Base-by-base conservation (phyloP, 2,888 invertebrate species). In the Brenthis ino region DNA sequence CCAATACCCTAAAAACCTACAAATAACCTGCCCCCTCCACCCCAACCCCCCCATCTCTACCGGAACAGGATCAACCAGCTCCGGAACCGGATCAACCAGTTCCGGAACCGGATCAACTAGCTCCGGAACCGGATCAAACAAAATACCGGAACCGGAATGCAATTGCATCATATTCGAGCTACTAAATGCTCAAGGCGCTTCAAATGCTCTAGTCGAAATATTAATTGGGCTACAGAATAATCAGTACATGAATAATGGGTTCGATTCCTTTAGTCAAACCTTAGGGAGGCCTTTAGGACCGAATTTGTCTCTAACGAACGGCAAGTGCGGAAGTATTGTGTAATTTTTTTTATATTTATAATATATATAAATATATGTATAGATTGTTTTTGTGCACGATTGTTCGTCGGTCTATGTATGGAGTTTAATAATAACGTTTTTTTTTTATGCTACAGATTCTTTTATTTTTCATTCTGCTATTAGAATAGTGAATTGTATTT, bases 251-350 rank as follows among this genome's bases (percentile, higher is more conserved):
- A 91, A 89, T 68, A 82, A 80, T 48, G 91, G 90, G 0, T 86
- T 84, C 65, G 92, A 91, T 5, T 78, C 80, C 0, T 87, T 84
- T 71, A 80, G 82, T 24, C 87, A 87, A 1, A 88, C 90, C 0
- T 69, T 91, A 0, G 88, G 88, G 0, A 76, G 91, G 55, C 83
- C 85, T 0, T 56, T 86, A 11, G 86, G 82, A 1, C 90, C 86
- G 0, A 91, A 88, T 57, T 68, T 92, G 14, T 91, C 92, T 0
- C 71, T 93, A 54, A 91, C 88, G 11, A 92, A 93, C 69, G 93
- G 92, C 0, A 93, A 93, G 68, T 91, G 92, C 69, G 92, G 91
- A 0, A 93, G 93, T 68, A 89, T 93, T 68, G 93, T 93, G 61
- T 93, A 86, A 72, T 67, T 57, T 56, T 63, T 37, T 51, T 61